phyloP scores from a whole-genome alignment of 2,888 invertebrate genomes.

The Drosophila sordidapex region DNA sequence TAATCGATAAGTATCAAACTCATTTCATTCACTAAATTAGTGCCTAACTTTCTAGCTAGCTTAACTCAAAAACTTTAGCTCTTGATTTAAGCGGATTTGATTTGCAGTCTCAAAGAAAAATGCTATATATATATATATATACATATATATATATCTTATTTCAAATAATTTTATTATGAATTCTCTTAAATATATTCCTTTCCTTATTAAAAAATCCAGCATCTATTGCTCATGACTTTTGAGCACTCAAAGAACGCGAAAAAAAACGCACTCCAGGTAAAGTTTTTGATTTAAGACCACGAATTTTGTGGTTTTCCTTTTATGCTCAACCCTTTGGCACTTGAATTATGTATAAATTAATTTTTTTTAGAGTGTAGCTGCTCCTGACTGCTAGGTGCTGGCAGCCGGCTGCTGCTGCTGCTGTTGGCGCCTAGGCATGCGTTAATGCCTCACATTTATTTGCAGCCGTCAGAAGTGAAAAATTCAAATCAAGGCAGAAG shows the following conservation, averaged over 20 bases:
- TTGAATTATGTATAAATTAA: neutral
- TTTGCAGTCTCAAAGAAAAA: neutral
- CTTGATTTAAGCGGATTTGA: neutral
- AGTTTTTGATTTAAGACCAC: neutral
- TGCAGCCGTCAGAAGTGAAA: slow-evolving; percentile 70
- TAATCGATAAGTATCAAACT: neutral
- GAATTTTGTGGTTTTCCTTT: neutral
- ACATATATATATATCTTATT: neutral
- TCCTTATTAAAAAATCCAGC: neutral
- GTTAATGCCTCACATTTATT: slow-evolving; percentile 76
- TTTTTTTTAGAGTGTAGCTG: neutral
- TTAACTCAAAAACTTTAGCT: neutral
- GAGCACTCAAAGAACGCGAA: neutral
- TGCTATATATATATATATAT: neutral
- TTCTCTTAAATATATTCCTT: neutral
- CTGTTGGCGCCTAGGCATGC: slow-evolving; percentile 46
- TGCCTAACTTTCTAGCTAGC: no score
- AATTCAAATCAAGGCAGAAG: slow-evolving; percentile 68
- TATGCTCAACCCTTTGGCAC: neutral
- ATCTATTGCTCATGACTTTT: neutral
- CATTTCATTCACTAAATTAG: accelerated
- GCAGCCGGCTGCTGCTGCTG: slow-evolving; percentile 3
- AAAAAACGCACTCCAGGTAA: accelerated
- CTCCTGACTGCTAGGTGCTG: slow-evolving; percentile 5
- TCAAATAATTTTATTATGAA: neutral